Percentiles rank a stretch among this genome's conserved stretches.
phyloP scores from a whole-genome alignment of 2,888 invertebrate species.

The Lasioglossum morio region DNA sequence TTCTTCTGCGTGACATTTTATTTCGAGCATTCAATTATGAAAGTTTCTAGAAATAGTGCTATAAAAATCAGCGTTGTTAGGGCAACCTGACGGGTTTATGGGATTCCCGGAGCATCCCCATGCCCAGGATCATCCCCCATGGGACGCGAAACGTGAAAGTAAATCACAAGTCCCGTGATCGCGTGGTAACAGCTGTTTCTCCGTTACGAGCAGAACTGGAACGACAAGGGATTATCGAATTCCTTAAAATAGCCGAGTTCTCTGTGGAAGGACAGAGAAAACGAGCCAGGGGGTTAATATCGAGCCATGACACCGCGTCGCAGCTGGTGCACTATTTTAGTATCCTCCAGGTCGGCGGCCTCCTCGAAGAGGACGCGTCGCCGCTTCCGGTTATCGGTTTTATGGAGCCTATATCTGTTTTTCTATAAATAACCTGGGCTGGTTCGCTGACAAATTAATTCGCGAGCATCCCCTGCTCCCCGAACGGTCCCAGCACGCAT shows the following conservation, averaged over 20 bases:
- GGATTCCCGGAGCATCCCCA: not conserved
- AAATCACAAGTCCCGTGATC: not conserved
- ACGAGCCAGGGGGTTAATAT: slow-evolving; percentile 13
- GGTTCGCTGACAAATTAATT: slow-evolving; percentile 22
- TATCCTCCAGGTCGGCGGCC: slow-evolving; percentile 62
- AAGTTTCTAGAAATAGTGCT: not conserved
- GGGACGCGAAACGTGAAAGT: not conserved
- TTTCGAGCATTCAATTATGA: not conserved
- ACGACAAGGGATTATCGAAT: slow-evolving; percentile 12
- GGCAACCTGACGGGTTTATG: slow-evolving; percentile 2
- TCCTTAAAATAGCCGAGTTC: slow-evolving; percentile 11
- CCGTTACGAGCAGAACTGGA: not conserved
- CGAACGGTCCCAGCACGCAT: not conserved
- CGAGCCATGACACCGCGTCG: slow-evolving; percentile 3
- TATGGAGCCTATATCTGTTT: slow-evolving; percentile 22
- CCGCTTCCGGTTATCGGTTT: slow-evolving; percentile 69
- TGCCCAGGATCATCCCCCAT: not conserved
- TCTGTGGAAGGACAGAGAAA: slow-evolving; percentile 16
- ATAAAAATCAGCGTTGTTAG: not conserved
- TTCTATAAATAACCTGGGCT: slow-evolving; percentile 20
- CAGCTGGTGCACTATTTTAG: slow-evolving; percentile 58
- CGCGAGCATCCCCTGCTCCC: not conserved
- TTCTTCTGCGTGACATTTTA: not conserved
- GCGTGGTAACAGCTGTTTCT: slow-evolving; percentile 5
- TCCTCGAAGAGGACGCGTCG: slow-evolving; percentile 54